Base-by-base conservation (phyloP, 1,140 invertebrate genomes). In the Drosophila lowei region DNA sequence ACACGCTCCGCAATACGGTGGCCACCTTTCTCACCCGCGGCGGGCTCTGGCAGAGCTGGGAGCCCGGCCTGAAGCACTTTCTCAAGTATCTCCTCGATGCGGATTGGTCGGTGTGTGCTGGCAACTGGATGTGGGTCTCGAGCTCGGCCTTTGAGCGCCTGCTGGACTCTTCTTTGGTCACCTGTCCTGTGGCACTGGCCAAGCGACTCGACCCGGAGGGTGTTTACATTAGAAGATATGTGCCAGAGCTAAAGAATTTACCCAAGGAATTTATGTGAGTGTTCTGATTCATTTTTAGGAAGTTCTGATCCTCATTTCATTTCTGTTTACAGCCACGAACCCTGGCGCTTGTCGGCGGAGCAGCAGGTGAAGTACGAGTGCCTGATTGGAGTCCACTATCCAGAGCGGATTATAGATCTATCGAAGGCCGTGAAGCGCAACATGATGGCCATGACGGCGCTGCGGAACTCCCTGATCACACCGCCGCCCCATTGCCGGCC, bases 81-180 rank as follows among this genome's bases (percentile, higher is more conserved):
- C 90, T 94, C 3, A 93, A 94, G 80, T 95, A 95, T 77, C 91
- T 96, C 47, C 90, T 96, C 0, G 95, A 96, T 88, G 95, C 95
- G 62, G 94, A 95, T 90, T 95, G 94, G 94, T 95, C 95, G 3
- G 94, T 96, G 1, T 95, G 94, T 90, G 94, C 95, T 16, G 95
- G 95, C 25, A 96, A 96, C 91, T 96, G 95, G 95, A 95, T 96
- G 94, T 96, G 95, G 95, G 94, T 96, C 4, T 95, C 95, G 6
- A 94, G 94, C 23, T 95, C 94, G 28, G 95, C 95, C 6, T 96
- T 96, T 91, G 94, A 95, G 64, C 92, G 93, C 5, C 79, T 94
- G 15, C 89, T 95, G 81, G 94, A 95, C 90, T 93, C 94, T 61
- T 91, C 94, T 66, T 86, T 93, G 73, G 95, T 95, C 86, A 94